Evolutionary conservation across 2,797 vertebrate species (phyloP), one percentile per base, ranked within the genome.

Genomic region (Odontamblyopus lacepedii): DNA sequence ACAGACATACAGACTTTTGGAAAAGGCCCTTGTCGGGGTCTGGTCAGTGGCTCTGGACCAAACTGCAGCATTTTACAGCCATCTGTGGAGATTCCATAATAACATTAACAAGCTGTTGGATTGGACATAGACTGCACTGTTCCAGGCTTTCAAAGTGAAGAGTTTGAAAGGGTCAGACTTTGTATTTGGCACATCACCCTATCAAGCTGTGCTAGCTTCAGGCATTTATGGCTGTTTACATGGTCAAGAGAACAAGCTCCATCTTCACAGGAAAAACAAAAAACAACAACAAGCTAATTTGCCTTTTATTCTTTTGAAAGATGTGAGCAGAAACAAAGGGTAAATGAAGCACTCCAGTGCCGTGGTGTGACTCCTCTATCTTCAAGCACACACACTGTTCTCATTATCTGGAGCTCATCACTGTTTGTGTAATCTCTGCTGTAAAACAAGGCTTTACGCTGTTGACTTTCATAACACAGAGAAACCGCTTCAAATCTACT

Each of bases 301-400:
- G 67, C 44, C 6, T 51, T 29, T 71, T 61, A 12, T 69, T 71
- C 19, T 19, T 64, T 60, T 13, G n/a, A 55, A 67, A 67, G 56
- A 55, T 59, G 19, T 32, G 26, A 70, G 69, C 5, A 29, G 27
- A 72, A 64, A 60, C 15, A 67, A 75, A 66, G 74, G 62, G 66
- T 71, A 61, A 69, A 63, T 48, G 65, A 69, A 78, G 71, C 55
- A 57, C 69, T 75, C n/a, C 67, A 5, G 71, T 70, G 53, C 69
- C 67, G 26, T 70, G 30, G 53, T 63, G 19, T 69, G 61, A 67
- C 67, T 61, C 19, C 69, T 44, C 18, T 13, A 13, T 41, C 38
- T 64, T 64, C 35, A 64, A 64, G 15, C 19, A 63, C 18, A 32
- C 35, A 23, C 38, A 44, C 7, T 5, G 1, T 35, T 61, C 67